A percentile compares a stretch with the other conserved stretches of the same genome.
These are phyloP conservation scores for Unio pictorum DNA, from an alignment of 2,888 invertebrate genomes.

Conservation along the genomic window DNA sequence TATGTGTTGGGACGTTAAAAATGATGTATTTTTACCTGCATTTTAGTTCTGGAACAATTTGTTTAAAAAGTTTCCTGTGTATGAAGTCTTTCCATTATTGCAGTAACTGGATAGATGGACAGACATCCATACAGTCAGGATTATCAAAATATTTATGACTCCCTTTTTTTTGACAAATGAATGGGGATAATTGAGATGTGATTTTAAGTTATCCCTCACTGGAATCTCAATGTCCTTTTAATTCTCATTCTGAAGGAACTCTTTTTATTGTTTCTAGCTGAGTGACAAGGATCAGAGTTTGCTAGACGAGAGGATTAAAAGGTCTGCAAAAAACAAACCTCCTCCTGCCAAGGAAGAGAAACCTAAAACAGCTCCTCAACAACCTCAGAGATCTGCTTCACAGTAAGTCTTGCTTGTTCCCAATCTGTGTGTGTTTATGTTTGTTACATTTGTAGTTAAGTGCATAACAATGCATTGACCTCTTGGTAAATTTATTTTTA, in stretches of 20 bases:
- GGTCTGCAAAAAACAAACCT: conserved; percentile 76
- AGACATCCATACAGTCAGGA: too few species aligned
- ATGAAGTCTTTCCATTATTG: too few species aligned
- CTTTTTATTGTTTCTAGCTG: conserved; percentile 75
- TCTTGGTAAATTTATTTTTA: too few species aligned
- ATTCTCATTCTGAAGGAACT: conserved; percentile 1
- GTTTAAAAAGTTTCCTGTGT: too few species aligned
- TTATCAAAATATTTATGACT: too few species aligned
- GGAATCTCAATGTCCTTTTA: background rate
- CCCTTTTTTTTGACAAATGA: background rate
- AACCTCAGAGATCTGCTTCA: conserved; percentile 33
- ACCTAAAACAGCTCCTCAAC: conserved; percentile 43
- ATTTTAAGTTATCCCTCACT: background rate
- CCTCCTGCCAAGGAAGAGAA: conserved; percentile 38
- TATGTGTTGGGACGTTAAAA: too few species aligned
- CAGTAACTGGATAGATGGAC: too few species aligned
- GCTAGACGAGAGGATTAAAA: conserved; percentile 95
- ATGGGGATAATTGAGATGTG: background rate
- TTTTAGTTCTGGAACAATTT: too few species aligned
- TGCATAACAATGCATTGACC: too few species aligned
- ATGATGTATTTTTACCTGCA: too few species aligned
- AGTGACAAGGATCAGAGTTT: conserved; percentile 95
- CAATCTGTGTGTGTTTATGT: too few species aligned
- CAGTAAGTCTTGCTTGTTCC: conserved; percentile 24
- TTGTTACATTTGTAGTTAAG: too few species aligned